Conservation (phyloP, 2,888 invertebrate species). For the Mimumesa dahlbomi region DNA sequence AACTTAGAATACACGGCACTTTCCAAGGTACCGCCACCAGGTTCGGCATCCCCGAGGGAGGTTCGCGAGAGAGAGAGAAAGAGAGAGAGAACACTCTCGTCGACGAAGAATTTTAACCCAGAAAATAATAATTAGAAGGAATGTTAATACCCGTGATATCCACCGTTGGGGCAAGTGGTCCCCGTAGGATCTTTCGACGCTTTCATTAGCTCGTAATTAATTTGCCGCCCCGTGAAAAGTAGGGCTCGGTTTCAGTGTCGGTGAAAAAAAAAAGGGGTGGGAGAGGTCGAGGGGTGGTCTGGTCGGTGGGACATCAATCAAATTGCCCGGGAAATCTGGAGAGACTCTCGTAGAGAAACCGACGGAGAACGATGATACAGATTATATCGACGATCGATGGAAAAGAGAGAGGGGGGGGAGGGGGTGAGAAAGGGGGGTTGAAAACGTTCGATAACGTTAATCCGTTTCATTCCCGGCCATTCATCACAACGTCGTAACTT, state of each 20-base stretch:
- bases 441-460: conserved; percentile 44
- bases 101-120: too few species aligned
- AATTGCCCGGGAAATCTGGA: conserved; percentile 13
- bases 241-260: background rate
- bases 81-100: too few species aligned
- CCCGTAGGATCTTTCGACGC: conserved; percentile 1
- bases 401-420: background rate
- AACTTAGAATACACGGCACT: too few species aligned
- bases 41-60: too few species aligned
- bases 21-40: too few species aligned
- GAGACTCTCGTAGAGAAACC: background rate
- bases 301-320: conserved; percentile 24
- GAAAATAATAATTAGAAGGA: too few species aligned
- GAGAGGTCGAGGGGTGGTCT: too few species aligned
- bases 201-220: conserved; percentile 29
- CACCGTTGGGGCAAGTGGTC: background rate
- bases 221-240: conserved; percentile 20
- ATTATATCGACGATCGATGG: too few species aligned
- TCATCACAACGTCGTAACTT: conserved; percentile 22
- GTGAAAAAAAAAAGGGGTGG: too few species aligned
- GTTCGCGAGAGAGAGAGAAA: too few species aligned
- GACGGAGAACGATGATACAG: conserved; percentile 18
- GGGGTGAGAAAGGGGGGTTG: conserved; percentile 5
- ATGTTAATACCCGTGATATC: background rate
- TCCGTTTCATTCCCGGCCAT: conserved; percentile 36